These are phyloP conservation scores for Pseudomyrmex dendroicus DNA, from an alignment of 1,140 invertebrate genomes.

Conservation along the genomic window DNA sequence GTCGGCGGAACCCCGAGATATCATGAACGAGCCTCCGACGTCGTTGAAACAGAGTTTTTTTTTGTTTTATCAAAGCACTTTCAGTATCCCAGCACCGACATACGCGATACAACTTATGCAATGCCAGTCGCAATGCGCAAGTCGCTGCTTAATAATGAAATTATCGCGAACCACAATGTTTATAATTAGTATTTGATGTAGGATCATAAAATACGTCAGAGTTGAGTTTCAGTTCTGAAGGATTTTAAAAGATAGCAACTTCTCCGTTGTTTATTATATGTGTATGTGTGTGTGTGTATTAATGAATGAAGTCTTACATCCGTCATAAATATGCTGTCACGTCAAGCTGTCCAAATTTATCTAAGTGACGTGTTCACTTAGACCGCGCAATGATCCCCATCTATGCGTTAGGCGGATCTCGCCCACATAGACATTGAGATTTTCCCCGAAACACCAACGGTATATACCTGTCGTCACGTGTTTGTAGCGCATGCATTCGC, in stretches of 20 bases:
- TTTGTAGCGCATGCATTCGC: conserved; percentile 11
- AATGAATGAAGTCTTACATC: conserved; percentile 5
- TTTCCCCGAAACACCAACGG: conserved; percentile 68
- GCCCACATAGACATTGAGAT: conserved; percentile 60
- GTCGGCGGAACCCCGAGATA: conserved; percentile 13
- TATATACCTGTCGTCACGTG: conserved; percentile 64
- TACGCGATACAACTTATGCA: no score
- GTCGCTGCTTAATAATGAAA: not conserved
- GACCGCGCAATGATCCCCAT: conserved; percentile 23
- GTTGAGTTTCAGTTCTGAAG: not conserved
- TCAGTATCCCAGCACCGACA: no score
- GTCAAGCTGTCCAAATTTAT: conserved; percentile 67
- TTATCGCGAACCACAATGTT: not conserved
- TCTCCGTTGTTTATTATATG: not conserved
- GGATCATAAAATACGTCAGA: not conserved
- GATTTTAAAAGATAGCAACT: not conserved
- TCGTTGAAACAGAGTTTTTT: not conserved
- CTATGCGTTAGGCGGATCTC: conserved; percentile 60
- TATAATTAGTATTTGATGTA: not conserved
- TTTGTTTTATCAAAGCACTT: no score
- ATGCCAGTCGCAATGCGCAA: no score
- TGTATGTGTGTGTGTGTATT: not conserved
- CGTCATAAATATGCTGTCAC: not conserved
- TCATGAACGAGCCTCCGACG: not conserved
- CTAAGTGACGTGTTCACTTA: conserved; percentile 66